Evolutionary conservation across 2,113 vertebrate species (phyloP), one percentile per base, ranked within the genome.

Genomic region (Puntigrus tetrazona): DNA sequence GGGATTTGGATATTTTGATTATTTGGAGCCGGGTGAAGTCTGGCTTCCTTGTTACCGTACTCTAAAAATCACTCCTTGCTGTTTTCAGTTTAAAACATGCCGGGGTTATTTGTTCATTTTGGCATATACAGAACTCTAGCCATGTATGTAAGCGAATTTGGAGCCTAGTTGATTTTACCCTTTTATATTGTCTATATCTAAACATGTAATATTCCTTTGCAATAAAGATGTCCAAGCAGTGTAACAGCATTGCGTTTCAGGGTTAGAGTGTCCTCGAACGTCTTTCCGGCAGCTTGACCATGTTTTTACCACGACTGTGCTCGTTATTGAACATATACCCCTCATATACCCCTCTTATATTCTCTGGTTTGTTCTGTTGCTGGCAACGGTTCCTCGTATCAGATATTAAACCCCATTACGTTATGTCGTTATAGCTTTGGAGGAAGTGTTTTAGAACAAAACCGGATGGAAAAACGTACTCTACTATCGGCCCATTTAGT

Each of bases 161-260:
- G 31, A 36, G 74, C 81, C 65, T 80, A 65, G 67, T 73, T 31
- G 65, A 65, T 73, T 87, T 81, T 47, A 34, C 36, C 34, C 31
- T 11, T 47, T 36, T 84, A 84, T 84, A 82, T 67, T 82, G 74
- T 59, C 85, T 85, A 83, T 86, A 86, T 86, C 82, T 74, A 55
- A 88, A 86, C n/a, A 83, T 86, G 87, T 88, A 69, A 86, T 79
- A 85, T 88, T 82, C 52, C 59, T 69, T 78, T 85, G 78, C 83
- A 88, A 88, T 88, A 86, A 88, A 86, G 63, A 75, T 75, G 29
- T 78, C 45, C 74, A 47, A 81, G 78, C 81, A 77, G 34, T 69
- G 38, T 63, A 36, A 65, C 55, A 36, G 16, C 27, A 38, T 45
- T 13, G 45, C 1, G 25, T 69, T 31, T 31, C 45, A 55, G 55